Percentiles rank a stretch among this genome's conserved stretches.
These are phyloP conservation scores for Carapus acus DNA, from an alignment of 2,797 vertebrate species.

Conservation along the genomic window DNA sequence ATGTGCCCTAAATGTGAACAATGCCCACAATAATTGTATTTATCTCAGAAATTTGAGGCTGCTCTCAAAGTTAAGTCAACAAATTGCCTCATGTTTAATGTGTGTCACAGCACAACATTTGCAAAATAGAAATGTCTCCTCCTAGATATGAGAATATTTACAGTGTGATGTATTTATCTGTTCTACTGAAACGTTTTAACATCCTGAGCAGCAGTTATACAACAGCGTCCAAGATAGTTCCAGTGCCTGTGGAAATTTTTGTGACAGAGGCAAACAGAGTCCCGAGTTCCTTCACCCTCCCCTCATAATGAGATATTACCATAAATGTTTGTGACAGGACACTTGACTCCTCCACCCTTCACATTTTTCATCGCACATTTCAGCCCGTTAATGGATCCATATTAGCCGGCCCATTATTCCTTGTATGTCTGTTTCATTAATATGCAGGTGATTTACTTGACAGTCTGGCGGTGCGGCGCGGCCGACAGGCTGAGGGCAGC, in stretches of 20 bases:
- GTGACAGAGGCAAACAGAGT: background rate
- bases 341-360: slow-evolving; percentile 7
- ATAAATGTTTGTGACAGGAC: slow-evolving; percentile 12
- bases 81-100: no score
- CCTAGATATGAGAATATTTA: no score
- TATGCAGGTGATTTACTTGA: slow-evolving; percentile 14
- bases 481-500: background rate
- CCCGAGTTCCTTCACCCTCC: background rate
- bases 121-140: no score
- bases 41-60: no score
- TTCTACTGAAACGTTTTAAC: no score
- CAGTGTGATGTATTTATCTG: no score
- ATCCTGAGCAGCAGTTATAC: background rate
- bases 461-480: background rate
- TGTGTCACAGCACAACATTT: no score
- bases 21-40: no score
- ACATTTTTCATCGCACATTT: slow-evolving; percentile 18
- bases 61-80: no score
- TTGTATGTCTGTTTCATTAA: slow-evolving; percentile 3
- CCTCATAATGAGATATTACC: slow-evolving; percentile 1
- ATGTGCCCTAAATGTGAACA: no score
- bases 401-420: slow-evolving; percentile 12
- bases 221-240: slow-evolving; percentile 1
- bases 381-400: slow-evolving; percentile 20
- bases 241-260: background rate